Percentiles rank a stretch among this genome's conserved stretches.
These are phyloP conservation scores for Drymonia ruficornis DNA, from an alignment of 2,888 invertebrate species.

Conservation along the genomic window DNA sequence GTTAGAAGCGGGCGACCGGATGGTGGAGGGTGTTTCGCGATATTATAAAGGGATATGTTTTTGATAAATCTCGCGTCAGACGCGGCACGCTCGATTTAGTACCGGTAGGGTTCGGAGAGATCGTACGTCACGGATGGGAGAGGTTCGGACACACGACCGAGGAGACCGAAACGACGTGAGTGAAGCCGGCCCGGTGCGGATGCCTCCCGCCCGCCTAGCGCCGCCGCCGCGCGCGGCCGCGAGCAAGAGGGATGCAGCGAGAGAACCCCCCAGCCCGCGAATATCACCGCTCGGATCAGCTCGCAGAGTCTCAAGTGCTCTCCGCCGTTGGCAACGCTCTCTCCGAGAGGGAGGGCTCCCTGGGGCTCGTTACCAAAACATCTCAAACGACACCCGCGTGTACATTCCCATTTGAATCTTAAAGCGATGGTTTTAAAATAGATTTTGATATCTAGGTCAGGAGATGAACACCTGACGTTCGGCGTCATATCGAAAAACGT, in stretches of 20 bases:
- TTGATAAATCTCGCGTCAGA: slow-evolving; percentile 53
- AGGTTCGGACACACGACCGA: slow-evolving; percentile 79
- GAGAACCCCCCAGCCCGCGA: slow-evolving; percentile 64
- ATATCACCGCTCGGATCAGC: slow-evolving; percentile 77
- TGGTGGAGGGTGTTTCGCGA: slow-evolving; percentile 46
- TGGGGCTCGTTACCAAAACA: slow-evolving; percentile 48
- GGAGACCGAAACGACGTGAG: slow-evolving; percentile 81
- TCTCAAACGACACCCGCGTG: slow-evolving; percentile 44
- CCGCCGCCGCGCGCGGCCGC: slow-evolving; percentile 65
- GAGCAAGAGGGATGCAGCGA: slow-evolving; percentile 82
- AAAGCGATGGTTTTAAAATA: slow-evolving; percentile 50
- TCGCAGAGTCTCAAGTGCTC: slow-evolving; percentile 79
- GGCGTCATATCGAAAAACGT: slow-evolving; percentile 82
- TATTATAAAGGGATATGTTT: slow-evolving; percentile 52
- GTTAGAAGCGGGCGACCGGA: slow-evolving; percentile 40
- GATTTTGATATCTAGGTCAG: slow-evolving; percentile 50
- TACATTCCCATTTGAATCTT: slow-evolving; percentile 52
- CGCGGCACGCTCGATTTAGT: slow-evolving; percentile 67
- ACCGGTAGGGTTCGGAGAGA: slow-evolving; percentile 75
- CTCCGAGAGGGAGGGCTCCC: slow-evolving; percentile 78
- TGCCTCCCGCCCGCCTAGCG: slow-evolving; percentile 77
- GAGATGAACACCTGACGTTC: slow-evolving; percentile 84
- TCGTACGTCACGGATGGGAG: slow-evolving; percentile 79
- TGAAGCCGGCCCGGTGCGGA: slow-evolving; percentile 65
- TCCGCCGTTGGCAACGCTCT: slow-evolving; percentile 65